A percentile compares a stretch with the other conserved stretches of the same genome.
phyloP scores from a whole-genome alignment of 2,113 vertebrate genomes.

The Scopus umbretta region DNA sequence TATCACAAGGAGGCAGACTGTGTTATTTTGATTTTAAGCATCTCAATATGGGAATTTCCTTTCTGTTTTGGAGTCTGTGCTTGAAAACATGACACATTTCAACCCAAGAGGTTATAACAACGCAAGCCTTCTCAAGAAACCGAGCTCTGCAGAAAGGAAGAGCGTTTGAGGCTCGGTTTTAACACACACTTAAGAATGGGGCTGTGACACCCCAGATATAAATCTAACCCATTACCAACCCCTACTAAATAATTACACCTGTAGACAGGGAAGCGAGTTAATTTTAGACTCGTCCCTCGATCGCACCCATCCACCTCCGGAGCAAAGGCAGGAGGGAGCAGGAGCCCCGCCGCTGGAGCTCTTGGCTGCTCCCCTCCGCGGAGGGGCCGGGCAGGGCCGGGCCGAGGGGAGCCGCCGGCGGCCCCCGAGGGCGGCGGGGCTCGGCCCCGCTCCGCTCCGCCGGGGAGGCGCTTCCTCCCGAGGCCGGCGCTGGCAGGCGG shows the following conservation, averaged over 20 bases:
- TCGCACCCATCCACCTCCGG: background rate
- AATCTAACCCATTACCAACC: background rate
- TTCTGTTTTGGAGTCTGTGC: background rate
- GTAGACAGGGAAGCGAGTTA: background rate
- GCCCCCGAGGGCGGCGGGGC: background rate
- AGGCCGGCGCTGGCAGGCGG: background rate
- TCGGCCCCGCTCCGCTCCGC: background rate
- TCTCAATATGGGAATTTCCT: background rate
- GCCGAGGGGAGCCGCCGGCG: too few relatives aligned
- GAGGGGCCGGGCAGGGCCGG: too few relatives aligned
- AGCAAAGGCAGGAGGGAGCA: too few relatives aligned
- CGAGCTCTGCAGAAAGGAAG: background rate
- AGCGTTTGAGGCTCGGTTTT: background rate
- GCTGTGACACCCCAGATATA: background rate
- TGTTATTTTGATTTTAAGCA: background rate
- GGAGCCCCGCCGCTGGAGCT: accelerated
- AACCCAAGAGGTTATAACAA: background rate
- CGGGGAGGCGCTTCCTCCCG: background rate
- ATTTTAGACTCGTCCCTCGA: background rate
- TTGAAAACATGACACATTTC: background rate
- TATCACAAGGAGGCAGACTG: background rate
- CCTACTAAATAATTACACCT: background rate
- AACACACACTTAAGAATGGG: background rate
- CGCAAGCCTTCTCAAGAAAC: background rate
- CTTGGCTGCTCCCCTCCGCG: background rate